phyloP scores from a whole-genome alignment of 2,797 vertebrate genomes.

The Neosilurus hyrtlii region DNA sequence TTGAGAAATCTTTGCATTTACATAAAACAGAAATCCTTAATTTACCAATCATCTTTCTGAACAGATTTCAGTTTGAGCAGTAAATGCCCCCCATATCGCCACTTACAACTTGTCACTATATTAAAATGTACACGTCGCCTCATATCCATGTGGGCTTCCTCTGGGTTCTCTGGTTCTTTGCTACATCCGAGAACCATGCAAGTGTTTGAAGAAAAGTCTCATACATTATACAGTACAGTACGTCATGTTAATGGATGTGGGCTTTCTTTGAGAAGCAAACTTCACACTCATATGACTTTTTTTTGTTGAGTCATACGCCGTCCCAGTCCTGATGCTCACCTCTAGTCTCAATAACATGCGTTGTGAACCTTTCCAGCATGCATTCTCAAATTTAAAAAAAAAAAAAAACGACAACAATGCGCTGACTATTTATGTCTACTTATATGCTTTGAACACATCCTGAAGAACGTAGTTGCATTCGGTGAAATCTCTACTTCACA shows the following conservation, averaged over 20 bases:
- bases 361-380: background rate
- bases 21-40: background rate
- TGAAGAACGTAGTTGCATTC: background rate
- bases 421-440: background rate
- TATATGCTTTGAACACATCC: background rate
- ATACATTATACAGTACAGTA: background rate
- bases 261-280: background rate
- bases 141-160: background rate
- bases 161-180: background rate
- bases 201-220: background rate
- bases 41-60: background rate
- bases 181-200: background rate
- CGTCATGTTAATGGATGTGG: background rate
- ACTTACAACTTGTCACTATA: background rate
- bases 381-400: too few species aligned
- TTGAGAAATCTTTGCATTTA: too few species aligned
- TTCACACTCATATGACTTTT: background rate
- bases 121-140: background rate
- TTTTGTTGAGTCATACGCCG: background rate
- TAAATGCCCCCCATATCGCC: background rate
- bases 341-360: background rate
- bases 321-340: background rate
- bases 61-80: background rate
- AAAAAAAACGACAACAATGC: too few species aligned
- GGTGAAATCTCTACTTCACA: too few species aligned